Evolutionary conservation across 1,140 invertebrate genomes (phyloP), one percentile per base, ranked within the genome.

Genomic region (Microplitis demolitor): DNA sequence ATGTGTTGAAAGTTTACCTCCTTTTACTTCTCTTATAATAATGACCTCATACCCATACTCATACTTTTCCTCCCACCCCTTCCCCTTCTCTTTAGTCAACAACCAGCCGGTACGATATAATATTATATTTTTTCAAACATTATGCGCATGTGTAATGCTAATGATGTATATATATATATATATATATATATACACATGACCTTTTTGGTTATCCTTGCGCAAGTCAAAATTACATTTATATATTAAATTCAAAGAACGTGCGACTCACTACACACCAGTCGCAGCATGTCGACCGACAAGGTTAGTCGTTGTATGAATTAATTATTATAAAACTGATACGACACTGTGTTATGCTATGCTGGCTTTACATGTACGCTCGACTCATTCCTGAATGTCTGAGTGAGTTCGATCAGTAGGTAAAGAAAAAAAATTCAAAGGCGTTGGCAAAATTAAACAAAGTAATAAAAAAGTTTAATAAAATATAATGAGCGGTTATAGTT

Each of bases 371-470:
- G 39, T 45, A 45, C 5, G 5, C 39, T 45, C 39, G 0, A 45
- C 6, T 51, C 50, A 54, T 51, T 31, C 33, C 66, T 54, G 66
- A 50, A 67, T 67, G 66, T 67, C 66, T 67, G 66, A 67, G 24
- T n/a, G 34, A 62, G 8, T 62, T 62, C 60, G 60, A 62, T 62
- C 11, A 45, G 39, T 45, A 45, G 39, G 39, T 45, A 45, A 45
- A 45, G 3, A 39, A 45, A 45, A 45, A 45, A 9, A 45, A 45
- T 9, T 45, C 6, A 45, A 39, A 45, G 39, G 39, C 39, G 39
- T 45, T 45, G 6, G 39, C 39, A 45, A 45, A 11, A 45, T 9
- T 45, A 45, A 45, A 45, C 39, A 11, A 6, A 11, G 8, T 45
- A 45, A 11, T 45, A 39, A 39, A 39, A 9, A 8, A 8, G 3